Evolutionary conservation across 2,113 vertebrate genomes (phyloP), one percentile per base, ranked within the genome.

Genomic region (Myotis davidii): DNA sequence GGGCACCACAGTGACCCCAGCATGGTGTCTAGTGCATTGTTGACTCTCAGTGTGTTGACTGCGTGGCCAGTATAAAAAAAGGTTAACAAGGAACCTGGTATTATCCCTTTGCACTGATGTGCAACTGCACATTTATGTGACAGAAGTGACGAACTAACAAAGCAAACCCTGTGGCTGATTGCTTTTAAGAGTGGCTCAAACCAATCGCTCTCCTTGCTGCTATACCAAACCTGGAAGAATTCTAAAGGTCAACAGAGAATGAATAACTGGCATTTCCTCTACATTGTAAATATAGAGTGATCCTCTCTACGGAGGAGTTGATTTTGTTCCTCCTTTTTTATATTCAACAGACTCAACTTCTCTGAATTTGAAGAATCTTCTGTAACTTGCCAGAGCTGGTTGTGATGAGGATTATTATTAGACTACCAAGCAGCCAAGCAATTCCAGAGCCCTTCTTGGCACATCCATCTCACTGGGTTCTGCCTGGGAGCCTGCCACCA

Each of bases 1-100:
- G 3, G 25, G 9, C 5, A 29, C 16, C 37, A 20, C 20, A 4
- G 29, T 23, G 29, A 27, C 27, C 29, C 11, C 5, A 9, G 54
- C 45, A 18, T 1, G 0, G 14, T 9, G 32, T 34, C 56, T 17
- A 42, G 56, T n/a, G 7, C 16, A 12, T 9, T 1, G 1, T 0
- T 12, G 81, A 67, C 10, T 50, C 56, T 27, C 16, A 3, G 39
- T 37, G 6, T 37, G 37, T 8, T 3, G 8, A 2, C 17, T 16
- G 3, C 23, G 70, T 27, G 7, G 18, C 37, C 11, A 12, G 12
- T 32, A 76, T 9, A 27, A 64, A 32, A 42, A 37, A 50, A 37
- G 5, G 17, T 29, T 59, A 21, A 20, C 5, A 25, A 76, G 56
- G 59, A 78, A 59, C 3, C 39, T 25, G 48, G 11, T 3, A 5